phyloP scores from a whole-genome alignment of 2,797 vertebrate species.

The Hafferia zeledoni region DNA sequence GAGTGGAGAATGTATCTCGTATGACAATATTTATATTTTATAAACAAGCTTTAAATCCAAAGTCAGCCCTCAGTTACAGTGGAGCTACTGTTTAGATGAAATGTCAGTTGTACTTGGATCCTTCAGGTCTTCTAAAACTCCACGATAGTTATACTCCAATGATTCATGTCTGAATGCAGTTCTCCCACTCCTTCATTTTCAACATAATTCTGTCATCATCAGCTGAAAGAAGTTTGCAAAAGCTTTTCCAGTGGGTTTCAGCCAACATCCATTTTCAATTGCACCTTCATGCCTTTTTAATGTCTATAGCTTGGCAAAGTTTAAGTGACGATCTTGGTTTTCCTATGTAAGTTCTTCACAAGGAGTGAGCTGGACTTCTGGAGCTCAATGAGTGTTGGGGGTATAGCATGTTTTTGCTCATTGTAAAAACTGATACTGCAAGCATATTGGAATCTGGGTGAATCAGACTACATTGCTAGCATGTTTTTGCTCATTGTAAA shows the following conservation, averaged over 20 bases:
- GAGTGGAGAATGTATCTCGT: background rate
- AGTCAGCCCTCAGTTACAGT: background rate
- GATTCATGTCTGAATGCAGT: background rate
- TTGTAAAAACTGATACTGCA: background rate
- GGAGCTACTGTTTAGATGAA: background rate
- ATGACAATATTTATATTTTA: background rate
- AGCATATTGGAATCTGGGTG: background rate
- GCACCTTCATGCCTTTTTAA: background rate
- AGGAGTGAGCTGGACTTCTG: background rate
- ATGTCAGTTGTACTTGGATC: background rate
- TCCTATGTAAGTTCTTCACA: background rate
- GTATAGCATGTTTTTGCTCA: background rate
- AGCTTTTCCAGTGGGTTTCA: background rate
- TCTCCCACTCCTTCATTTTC: background rate
- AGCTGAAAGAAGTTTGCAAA: background rate
- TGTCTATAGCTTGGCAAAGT: background rate
- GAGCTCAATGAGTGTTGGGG: background rate
- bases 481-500: background rate
- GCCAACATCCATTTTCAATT: background rate
- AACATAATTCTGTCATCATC: background rate
- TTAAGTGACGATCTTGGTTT: background rate
- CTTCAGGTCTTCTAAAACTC: background rate
- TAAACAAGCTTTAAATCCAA: background rate
- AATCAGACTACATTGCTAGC: background rate
- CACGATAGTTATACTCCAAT: background rate